These are phyloP conservation scores for Clostera curtula DNA, from an alignment of 2,888 invertebrate species.

Conservation along the genomic window DNA sequence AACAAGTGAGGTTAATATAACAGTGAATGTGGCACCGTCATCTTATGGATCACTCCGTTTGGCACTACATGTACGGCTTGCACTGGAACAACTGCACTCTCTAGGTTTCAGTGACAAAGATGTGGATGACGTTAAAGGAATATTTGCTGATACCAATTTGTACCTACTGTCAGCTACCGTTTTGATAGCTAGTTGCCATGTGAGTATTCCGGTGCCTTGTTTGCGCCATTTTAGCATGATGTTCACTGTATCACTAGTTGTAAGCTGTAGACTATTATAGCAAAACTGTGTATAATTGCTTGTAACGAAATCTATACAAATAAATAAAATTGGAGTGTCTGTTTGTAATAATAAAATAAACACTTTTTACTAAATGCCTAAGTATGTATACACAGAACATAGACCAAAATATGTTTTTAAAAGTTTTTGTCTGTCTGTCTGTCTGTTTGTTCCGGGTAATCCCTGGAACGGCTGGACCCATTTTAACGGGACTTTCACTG, in stretches of 20 bases:
- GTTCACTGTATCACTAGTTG: background rate
- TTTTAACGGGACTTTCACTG: too few species aligned
- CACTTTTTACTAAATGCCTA: too few species aligned
- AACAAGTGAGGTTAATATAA: slow-evolving; percentile 77
- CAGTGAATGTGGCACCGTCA: slow-evolving; percentile 82
- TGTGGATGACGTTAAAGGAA: slow-evolving; percentile 96
- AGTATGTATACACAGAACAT: too few species aligned
- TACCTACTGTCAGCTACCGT: slow-evolving; percentile 93
- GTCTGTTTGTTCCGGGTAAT: too few species aligned
- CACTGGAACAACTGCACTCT: slow-evolving; percentile 80
- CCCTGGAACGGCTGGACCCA: too few species aligned
- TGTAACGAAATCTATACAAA: too few species aligned
- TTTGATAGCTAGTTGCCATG: slow-evolving; percentile 93
- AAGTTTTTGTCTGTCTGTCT: too few species aligned
- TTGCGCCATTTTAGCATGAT: background rate
- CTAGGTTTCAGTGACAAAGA: slow-evolving; percentile 95
- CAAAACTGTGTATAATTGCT: too few species aligned
- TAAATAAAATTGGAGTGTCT: too few species aligned
- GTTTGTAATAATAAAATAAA: too few species aligned
- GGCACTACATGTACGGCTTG: slow-evolving; percentile 84
- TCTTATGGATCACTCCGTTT: slow-evolving; percentile 86
- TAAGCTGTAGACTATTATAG: too few species aligned
- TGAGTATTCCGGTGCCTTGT: slow-evolving; percentile 67
- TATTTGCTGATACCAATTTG: slow-evolving; percentile 96
- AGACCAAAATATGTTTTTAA: too few species aligned